These are phyloP conservation scores for Andrena bucephala DNA, from an alignment of 2,888 invertebrate genomes.

Conservation along the genomic window DNA sequence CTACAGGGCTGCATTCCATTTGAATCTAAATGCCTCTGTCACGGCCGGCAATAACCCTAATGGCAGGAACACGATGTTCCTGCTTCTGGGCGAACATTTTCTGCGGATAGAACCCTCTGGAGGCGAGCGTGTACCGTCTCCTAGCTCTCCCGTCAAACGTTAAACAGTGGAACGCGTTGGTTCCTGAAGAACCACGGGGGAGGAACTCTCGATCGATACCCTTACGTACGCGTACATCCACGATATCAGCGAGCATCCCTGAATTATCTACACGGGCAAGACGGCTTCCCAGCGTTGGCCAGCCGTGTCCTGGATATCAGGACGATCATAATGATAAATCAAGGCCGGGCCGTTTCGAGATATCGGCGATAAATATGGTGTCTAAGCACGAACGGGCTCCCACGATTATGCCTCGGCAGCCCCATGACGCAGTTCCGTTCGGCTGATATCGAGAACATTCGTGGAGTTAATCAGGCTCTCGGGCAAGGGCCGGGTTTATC, in stretches of 20 bases:
- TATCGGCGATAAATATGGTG: constrained; percentile 48
- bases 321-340: constrained; percentile 54
- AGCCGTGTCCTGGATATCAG: constrained; percentile 34
- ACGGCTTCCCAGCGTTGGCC: constrained; percentile 7
- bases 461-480: constrained; percentile 54
- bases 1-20: constrained; percentile 68
- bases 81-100: constrained; percentile 62
- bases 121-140: constrained; percentile 5
- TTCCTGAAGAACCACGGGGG: background rate
- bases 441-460: constrained; percentile 47
- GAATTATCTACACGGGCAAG: constrained; percentile 24
- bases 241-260: constrained; percentile 14
- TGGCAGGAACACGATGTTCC: constrained; percentile 73
- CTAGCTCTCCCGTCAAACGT: constrained; percentile 6
- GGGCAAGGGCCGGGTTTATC: constrained; percentile 47
- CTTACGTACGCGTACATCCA: background rate
- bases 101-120: constrained; percentile 17
- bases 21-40: constrained; percentile 78
- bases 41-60: constrained; percentile 76
- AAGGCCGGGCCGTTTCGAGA: constrained; percentile 33
- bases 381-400: constrained; percentile 16
- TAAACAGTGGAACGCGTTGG: background rate
- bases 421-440: constrained; percentile 46
- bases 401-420: constrained; percentile 37
- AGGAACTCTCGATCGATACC: constrained; percentile 8